Evolutionary conservation across 2,797 vertebrate species (phyloP), one percentile per base, ranked within the genome.

Genomic region (Enteromius mattozi): DNA sequence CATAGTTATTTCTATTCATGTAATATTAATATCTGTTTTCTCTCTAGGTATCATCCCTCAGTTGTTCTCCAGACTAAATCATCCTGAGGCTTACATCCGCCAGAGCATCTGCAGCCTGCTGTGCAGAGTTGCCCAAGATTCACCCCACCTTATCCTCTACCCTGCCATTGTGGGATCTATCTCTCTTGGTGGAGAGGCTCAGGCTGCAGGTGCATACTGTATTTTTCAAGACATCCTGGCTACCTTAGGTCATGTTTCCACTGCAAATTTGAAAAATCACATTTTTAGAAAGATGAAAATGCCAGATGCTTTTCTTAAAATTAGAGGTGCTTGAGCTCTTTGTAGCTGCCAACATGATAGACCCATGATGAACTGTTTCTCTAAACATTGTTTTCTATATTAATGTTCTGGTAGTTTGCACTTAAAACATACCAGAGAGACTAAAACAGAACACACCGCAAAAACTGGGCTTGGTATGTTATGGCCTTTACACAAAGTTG

Each of bases 131-230:
- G 98, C 98, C 65, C 97, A 99, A 77, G 98, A 99, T 92, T 99
- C 98, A 0, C 97, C 98, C 4, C 97, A 99, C 83, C 97, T 99
- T 86, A 97, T 99, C 87, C 91, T 99, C 4, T 99, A 99, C 84
- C 98, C 98, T 10, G 98, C 98, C 69, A 99, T 99, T 21, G 98
- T 99, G 85, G 98, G 98, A 21, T 98, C 97, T 1, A 97, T 99
- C 68, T 99, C 98, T 2, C 94, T 99, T 30, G 98, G 97, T 83
- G 97, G 96, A 30, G 98, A 99, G 88, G 95, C 97, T 61, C 98
- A 99, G 91, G 93, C 94, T 51, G 95, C 98, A 93, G 98, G 98
- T 97, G 94, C 24, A 5, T 19, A 47, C 13, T 80, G 3, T 61
- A 42, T 9, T 45, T 47, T 56, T 69, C 10, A 47, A 16, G 27